Conservation (phyloP, 2,113 vertebrate species). For the Pseudonaja textilis region DNA sequence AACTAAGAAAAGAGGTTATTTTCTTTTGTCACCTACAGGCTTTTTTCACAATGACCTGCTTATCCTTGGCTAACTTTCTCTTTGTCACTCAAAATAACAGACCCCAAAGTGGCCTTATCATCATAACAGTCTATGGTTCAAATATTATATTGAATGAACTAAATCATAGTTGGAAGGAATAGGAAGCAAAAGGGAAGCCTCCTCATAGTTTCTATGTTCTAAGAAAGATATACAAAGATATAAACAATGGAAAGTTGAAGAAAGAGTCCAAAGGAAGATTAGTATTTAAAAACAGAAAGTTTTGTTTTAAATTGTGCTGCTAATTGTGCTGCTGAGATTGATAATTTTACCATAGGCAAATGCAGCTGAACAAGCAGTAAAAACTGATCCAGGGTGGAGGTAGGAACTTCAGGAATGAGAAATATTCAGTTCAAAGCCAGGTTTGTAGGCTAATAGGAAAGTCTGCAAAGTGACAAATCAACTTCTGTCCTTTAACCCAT, state of each 20-base stretch:
- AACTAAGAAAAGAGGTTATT: neutral
- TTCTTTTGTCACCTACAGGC: neutral
- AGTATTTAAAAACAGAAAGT: neutral
- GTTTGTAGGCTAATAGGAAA: neutral
- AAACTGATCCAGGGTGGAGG: neutral
- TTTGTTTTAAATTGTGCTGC: neutral
- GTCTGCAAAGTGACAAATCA: neutral
- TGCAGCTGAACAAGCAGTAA: neutral
- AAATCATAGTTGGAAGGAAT: neutral
- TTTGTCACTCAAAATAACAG: neutral
- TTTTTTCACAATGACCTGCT: neutral
- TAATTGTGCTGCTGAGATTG: neutral
- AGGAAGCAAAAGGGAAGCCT: neutral
- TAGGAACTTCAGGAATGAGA: neutral
- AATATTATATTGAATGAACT: neutral
- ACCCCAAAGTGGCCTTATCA: neutral
- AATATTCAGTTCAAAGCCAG: neutral
- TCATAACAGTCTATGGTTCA: neutral
- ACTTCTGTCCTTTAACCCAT: neutral
- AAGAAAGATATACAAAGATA: neutral
- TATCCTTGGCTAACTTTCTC: neutral
- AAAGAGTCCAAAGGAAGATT: neutral
- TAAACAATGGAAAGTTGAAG: neutral
- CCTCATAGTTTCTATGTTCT: neutral
- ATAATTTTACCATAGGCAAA: neutral